A percentile compares a stretch with the other conserved stretches of the same genome.
Evolutionary conservation across 2,113 vertebrate genomes (phyloP).

Genomic region (Nerophis ophidion): DNA sequence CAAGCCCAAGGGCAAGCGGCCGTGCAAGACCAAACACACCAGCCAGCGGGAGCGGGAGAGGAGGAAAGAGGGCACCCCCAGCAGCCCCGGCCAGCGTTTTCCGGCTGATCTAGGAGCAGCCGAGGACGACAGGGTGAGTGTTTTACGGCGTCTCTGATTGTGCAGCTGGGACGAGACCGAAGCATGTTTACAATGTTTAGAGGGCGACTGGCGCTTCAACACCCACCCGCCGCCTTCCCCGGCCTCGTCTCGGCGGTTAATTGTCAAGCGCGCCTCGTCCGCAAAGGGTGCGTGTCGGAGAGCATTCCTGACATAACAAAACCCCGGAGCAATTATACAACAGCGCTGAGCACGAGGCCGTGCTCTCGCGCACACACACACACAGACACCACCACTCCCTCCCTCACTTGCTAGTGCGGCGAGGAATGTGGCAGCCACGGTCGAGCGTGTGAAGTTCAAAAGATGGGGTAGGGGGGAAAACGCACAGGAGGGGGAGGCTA

Average conservation of each 20-base stretch:
- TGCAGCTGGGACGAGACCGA: conserved; percentile 59
- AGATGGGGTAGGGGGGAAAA: conserved; percentile 4
- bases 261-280: conserved; percentile 48
- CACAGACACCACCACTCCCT: conserved; percentile 1
- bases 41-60: conserved; percentile 79
- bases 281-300: conserved; percentile 31
- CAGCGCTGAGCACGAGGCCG: conserved; percentile 25
- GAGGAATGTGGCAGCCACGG: conserved; percentile 59
- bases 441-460: conserved; percentile 52
- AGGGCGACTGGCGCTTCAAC: conserved; percentile 65
- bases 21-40: conserved; percentile 98
- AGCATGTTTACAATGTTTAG: conserved; percentile 68
- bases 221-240: conserved; percentile 45
- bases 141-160: conserved; percentile 52
- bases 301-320: conserved; percentile 62
- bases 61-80: conserved; percentile 47
- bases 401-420: conserved; percentile 5
- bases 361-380: conserved; percentile 4
- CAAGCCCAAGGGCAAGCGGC: conserved; percentile 97
- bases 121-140: conserved; percentile 60
- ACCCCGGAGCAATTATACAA: conserved; percentile 56
- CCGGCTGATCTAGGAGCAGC: conserved; percentile 42
- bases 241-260: conserved; percentile 50
- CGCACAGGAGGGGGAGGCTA: conserved; percentile 24
- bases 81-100: conserved; percentile 34